phyloP scores from a whole-genome alignment of 2,113 vertebrate species.

The Calyptomena viridis region DNA sequence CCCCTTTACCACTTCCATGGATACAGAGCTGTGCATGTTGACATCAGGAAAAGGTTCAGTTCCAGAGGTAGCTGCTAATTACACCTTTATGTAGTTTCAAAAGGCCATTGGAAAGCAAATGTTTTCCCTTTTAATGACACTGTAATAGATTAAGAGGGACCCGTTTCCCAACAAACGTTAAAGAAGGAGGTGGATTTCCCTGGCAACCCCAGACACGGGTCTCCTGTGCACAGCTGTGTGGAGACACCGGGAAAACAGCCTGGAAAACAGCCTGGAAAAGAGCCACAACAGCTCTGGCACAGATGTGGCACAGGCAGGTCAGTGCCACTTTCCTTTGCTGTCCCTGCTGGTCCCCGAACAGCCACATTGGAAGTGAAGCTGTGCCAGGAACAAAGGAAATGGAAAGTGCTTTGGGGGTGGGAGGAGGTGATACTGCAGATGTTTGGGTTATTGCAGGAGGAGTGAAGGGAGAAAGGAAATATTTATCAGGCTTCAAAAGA shows the following conservation, averaged over 20 bases:
- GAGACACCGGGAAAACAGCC: not conserved
- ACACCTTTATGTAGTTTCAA: conserved; percentile 1
- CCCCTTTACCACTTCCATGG: not conserved
- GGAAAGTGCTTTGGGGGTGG: not conserved
- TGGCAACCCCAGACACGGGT: fast-evolving
- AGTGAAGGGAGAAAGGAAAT: conserved; percentile 3
- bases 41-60: not conserved
- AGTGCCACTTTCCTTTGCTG: fast-evolving
- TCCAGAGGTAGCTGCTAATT: not conserved
- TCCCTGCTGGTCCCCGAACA: not conserved
- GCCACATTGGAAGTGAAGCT: not conserved
- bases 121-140: conserved; percentile 57
- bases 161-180: not conserved
- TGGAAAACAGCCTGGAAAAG: not conserved
- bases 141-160: conserved; percentile 6
- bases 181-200: not conserved
- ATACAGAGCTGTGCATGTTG: not conserved
- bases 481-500: not conserved
- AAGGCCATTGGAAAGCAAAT: conserved; percentile 44
- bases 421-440: not conserved
- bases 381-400: not conserved
- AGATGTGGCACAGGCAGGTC: not conserved
- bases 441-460: not conserved
- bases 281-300: not conserved
- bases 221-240: not conserved